Base-by-base conservation (phyloP, 2,113 vertebrate species). In the Sorex araneus region DNA sequence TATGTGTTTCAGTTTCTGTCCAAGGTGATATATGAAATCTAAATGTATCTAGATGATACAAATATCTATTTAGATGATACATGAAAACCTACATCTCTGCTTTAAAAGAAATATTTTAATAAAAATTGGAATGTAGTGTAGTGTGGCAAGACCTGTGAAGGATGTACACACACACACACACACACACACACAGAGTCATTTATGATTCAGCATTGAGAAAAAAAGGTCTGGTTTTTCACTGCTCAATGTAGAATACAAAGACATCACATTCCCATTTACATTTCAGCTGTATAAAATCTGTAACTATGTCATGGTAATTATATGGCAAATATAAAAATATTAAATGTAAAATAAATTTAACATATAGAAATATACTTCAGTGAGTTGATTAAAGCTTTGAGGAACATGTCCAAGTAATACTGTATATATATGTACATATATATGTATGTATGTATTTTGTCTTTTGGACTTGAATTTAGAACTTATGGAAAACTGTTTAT, bases 401-500 rank as follows among this genome's bases (percentile, higher is more conserved):
- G 45, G 69, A 73, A 71, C 40, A 30, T 67, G 78, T 77, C 86
- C 25, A 91, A 89, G 18, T 75, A 84, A 87, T 89, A 74, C 13
- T 92, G 18, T 4, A 54, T 54, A 16, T 15, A 11, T 54, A 54
- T 54, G 4, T 54, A 54, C 7, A 40, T 40, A 40, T 54, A 54
- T 54, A 54, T 15, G 4, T 54, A 54, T 64, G n/a, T n/a, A n/a
- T 66, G 2, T 66, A 18, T 63, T 2, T 13, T 94, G 10, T 83
- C 87, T 36, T 75, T 94, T 80, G 45, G 28, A 79, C 25, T 91
- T 92, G 4, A 87, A 32, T 95, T 88, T 19, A 88, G 85, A 63
- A 54, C 10, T 23, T 73, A 28, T 47, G 19, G 45, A 15, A 89
- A 90, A 90, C 50, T 91, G 4, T 81, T 92, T 88, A 71, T 40